Evolutionary conservation across 2,797 vertebrate species (phyloP), one percentile per base, ranked within the genome.

Genomic region (Crenichthys baileyi): DNA sequence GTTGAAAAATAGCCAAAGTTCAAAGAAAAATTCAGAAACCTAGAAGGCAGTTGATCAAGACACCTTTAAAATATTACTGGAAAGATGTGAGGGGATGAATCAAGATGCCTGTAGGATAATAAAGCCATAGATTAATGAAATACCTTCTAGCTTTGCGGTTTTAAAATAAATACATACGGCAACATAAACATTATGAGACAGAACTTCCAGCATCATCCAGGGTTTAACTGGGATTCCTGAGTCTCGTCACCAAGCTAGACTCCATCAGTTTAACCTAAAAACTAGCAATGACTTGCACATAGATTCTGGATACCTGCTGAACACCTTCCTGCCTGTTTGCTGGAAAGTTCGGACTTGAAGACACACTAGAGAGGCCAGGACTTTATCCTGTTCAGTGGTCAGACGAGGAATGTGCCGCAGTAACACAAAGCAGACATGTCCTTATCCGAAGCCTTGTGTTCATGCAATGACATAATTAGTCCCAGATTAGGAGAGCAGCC

Each of bases 361-460:
- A 16, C 11, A 8, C 13, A 77, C 8, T 12, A 8, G 20, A 29
- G 75, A 60, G 44, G n/a, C n/a, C n/a, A 44, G 41, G 55, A 29
- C n/a, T 79, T 50, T 48, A 44, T 22, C 78, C 75, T 72, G 22
- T 15, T 48, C 72, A 70, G 70, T 4, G 29, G 72, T 46, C 72
- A 61, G 60, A 51, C 0, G 26, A 22, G n/a, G 85, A 93, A 87
- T 82, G 70, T 71, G 75, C 81, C 36, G 71, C 80, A 5, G 78
- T 79, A 86, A 92, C 84, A 73, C 74, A 85, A 83, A 87, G 51
- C 91, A 93, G 90, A 92, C 76, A 60, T 22, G 70, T 20, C n/a
- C 76, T 76, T 79, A 83, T 73, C 83, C 78, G 73, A 39, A 41
- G 67, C 61, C 12, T 78, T 72, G 73, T 83, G 77, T 83, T 88